phyloP scores from a whole-genome alignment of 1,140 invertebrate genomes.

The Contarinia nasturtii region DNA sequence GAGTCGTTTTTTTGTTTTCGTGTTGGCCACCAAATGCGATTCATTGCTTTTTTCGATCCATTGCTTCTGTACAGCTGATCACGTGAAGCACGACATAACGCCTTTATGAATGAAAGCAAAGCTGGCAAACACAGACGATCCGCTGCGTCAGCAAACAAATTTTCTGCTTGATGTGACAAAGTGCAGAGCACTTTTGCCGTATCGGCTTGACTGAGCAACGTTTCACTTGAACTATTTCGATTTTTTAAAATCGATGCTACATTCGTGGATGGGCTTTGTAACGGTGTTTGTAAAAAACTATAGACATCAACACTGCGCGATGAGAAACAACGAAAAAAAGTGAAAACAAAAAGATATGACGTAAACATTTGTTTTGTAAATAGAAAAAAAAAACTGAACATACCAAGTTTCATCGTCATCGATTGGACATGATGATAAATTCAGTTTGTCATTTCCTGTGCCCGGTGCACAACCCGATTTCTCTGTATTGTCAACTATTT shows the following conservation, averaged over 20 bases:
- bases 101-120: constrained; percentile 58
- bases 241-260: constrained; percentile 22
- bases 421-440: constrained; percentile 25
- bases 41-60: constrained; percentile 26
- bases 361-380: background rate
- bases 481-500: constrained; percentile 24
- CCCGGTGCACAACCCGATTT: constrained; percentile 18
- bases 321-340: too few species aligned
- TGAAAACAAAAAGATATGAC: too few species aligned
- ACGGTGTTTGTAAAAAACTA: constrained; percentile 54
- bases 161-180: constrained; percentile 68
- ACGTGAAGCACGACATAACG: constrained; percentile 64
- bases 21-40: constrained; percentile 24
- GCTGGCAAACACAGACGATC: constrained; percentile 68
- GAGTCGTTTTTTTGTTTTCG: constrained; percentile 25
- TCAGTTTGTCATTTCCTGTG: constrained; percentile 17
- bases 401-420: constrained; percentile 60
- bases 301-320: constrained; percentile 52
- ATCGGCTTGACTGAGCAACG: constrained; percentile 54
- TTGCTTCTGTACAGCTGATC: constrained; percentile 44
- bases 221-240: constrained; percentile 28
- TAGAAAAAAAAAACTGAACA: constrained; percentile 6
- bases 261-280: constrained; percentile 36
- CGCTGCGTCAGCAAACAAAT: constrained; percentile 67
- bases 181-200: constrained; percentile 73